Conservation (phyloP, 2,888 invertebrate species). For the Argyresthia albistria region DNA sequence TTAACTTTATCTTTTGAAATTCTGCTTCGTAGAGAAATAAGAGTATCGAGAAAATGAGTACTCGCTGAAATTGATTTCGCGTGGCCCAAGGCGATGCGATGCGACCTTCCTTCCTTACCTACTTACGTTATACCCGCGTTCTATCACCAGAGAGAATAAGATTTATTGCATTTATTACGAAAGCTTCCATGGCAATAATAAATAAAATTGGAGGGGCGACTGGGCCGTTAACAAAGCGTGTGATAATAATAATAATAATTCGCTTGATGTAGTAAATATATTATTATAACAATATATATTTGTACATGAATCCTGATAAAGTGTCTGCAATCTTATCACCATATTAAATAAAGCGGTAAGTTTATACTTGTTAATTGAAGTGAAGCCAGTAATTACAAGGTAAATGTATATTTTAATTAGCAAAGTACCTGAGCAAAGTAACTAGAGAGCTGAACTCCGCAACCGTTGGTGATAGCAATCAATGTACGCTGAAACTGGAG, state of each 20-base stretch:
- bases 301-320: too few species aligned
- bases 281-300: too few species aligned
- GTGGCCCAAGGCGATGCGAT: conserved; percentile 26
- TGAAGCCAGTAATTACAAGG: neutral
- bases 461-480: neutral
- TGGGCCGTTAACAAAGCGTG: neutral
- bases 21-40: conserved; percentile 21
- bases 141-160: conserved; percentile 3
- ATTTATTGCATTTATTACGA: conserved; percentile 4
- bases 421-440: neutral
- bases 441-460: neutral
- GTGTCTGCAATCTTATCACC: too few species aligned
- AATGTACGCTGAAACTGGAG: neutral
- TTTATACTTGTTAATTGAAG: too few species aligned
- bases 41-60: conserved; percentile 36
- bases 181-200: neutral
- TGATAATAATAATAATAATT: neutral
- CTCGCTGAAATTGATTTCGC: conserved; percentile 48
- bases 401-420: neutral
- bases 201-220: neutral
- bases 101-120: conserved; percentile 28
- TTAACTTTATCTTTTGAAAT: conserved; percentile 23
- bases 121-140: conserved; percentile 21
- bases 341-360: too few species aligned
- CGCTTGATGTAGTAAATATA: too few species aligned